Evolutionary conservation across 2,888 invertebrate species (phyloP).

Genomic region (Hypercompe scribonia): DNA sequence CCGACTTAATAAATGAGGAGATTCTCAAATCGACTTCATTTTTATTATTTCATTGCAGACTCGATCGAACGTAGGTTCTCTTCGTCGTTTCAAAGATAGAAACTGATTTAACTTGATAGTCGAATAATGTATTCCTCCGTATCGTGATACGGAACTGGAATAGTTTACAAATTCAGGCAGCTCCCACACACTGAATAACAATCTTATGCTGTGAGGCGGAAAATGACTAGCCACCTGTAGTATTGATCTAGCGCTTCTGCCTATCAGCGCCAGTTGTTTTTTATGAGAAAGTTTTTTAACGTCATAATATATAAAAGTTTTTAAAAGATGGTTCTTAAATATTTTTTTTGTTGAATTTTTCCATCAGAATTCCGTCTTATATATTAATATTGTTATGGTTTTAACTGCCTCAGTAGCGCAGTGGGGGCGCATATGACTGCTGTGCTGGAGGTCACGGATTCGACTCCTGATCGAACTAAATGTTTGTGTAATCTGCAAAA

Average conservation of each 20-base stretch:
- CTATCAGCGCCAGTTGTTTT: not conserved
- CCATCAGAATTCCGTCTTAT: too few species aligned
- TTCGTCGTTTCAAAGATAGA: not conserved
- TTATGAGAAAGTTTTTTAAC: not conserved
- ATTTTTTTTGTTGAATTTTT: too few species aligned
- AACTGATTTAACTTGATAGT: not conserved
- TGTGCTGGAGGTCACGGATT: too few species aligned
- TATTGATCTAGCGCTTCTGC: not conserved
- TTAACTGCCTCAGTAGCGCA: too few species aligned
- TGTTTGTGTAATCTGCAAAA: too few species aligned
- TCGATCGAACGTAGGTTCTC: not conserved
- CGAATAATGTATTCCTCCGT: not conserved
- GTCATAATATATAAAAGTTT: too few species aligned
- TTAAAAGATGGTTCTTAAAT: too few species aligned
- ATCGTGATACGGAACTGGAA: not conserved
- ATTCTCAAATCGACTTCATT: not conserved
- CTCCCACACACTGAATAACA: not conserved
- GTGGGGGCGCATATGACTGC: too few species aligned
- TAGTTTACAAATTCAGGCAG: not conserved
- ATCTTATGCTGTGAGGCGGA: not conserved
- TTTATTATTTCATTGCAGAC: not conserved
- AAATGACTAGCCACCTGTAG: slow-evolving; percentile 1
- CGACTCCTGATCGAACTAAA: too few species aligned
- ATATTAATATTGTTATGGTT: too few species aligned
- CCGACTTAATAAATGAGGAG: not conserved